These are phyloP conservation scores for Brassicogethes aeneus DNA, from an alignment of 2,888 invertebrate species.

Conservation along the genomic window DNA sequence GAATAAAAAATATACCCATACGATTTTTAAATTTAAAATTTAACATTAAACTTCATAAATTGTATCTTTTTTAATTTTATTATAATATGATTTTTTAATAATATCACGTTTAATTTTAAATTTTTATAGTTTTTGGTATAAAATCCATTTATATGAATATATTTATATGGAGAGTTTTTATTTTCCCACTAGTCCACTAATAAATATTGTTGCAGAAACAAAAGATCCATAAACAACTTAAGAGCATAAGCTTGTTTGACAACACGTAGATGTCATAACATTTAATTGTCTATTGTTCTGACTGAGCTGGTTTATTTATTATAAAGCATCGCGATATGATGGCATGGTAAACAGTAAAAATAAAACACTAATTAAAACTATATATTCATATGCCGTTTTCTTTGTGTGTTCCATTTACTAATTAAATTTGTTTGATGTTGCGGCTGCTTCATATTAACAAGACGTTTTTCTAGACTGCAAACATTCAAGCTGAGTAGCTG, in stretches of 20 bases:
- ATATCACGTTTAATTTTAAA: too few species aligned
- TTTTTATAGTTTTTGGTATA: too few species aligned
- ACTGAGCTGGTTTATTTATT: neutral
- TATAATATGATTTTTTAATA: too few species aligned
- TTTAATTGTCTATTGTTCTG: neutral
- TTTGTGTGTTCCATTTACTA: conserved; percentile 1
- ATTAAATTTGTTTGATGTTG: neutral
- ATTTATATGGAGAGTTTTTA: too few species aligned
- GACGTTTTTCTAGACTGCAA: neutral
- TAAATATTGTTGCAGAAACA: neutral
- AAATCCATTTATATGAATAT: too few species aligned
- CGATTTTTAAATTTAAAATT: too few species aligned
- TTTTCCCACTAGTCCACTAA: neutral
- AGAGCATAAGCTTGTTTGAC: neutral
- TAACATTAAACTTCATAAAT: too few species aligned
- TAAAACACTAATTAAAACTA: neutral
- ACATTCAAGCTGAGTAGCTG: neutral
- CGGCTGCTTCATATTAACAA: neutral
- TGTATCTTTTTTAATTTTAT: too few species aligned
- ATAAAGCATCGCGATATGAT: neutral
- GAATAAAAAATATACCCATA: too few species aligned
- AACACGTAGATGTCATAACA: neutral
- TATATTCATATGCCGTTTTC: neutral
- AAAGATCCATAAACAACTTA: neutral
- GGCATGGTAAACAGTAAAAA: neutral